These are phyloP conservation scores for Nemapogon koenigi DNA, from an alignment of 2,888 invertebrate genomes.

Conservation along the genomic window DNA sequence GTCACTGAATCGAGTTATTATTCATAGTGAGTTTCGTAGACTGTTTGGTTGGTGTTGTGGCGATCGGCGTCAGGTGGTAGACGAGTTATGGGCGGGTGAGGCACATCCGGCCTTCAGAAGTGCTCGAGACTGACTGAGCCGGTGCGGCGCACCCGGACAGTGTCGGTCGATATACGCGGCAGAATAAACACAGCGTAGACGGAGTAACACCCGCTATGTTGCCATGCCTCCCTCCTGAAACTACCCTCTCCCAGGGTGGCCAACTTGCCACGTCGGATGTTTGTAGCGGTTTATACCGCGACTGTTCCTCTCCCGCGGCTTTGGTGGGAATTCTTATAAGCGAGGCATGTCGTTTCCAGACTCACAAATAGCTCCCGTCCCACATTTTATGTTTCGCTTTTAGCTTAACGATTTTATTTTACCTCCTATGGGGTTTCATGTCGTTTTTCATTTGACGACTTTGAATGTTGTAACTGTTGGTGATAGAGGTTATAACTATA, in stretches of 20 bases:
- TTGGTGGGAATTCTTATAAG: slow-evolving; percentile 19
- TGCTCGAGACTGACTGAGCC: slow-evolving; percentile 35
- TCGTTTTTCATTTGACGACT: slow-evolving; percentile 2
- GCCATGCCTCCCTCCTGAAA: slow-evolving; percentile 25
- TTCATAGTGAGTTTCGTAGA: too few relatives aligned
- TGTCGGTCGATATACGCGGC: slow-evolving; percentile 58
- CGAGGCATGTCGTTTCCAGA: slow-evolving; percentile 18
- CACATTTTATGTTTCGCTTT: slow-evolving; percentile 19
- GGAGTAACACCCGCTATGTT: slow-evolving; percentile 35
- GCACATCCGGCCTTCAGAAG: slow-evolving; percentile 7
- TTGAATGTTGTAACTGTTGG: too few relatives aligned
- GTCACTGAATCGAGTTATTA: too few relatives aligned
- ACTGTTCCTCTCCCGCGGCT: slow-evolving; percentile 21
- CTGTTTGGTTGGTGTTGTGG: slow-evolving; percentile 16
- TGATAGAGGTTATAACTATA: too few relatives aligned
- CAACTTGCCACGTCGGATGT: slow-evolving; percentile 30
- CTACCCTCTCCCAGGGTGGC: slow-evolving; percentile 4
- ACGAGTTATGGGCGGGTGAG: slow-evolving; percentile 34
- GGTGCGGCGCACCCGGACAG: slow-evolving; percentile 41
- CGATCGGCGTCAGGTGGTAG: slow-evolving; percentile 38
- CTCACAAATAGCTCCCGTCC: slow-evolving; percentile 20
- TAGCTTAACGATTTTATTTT: slow-evolving; percentile 17
- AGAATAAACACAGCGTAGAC: slow-evolving; percentile 61
- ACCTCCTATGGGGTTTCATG: not conserved
- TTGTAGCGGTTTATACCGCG: slow-evolving; percentile 28